Conservation (phyloP, 2,888 invertebrate genomes). For the Drosophila mulleri region DNA sequence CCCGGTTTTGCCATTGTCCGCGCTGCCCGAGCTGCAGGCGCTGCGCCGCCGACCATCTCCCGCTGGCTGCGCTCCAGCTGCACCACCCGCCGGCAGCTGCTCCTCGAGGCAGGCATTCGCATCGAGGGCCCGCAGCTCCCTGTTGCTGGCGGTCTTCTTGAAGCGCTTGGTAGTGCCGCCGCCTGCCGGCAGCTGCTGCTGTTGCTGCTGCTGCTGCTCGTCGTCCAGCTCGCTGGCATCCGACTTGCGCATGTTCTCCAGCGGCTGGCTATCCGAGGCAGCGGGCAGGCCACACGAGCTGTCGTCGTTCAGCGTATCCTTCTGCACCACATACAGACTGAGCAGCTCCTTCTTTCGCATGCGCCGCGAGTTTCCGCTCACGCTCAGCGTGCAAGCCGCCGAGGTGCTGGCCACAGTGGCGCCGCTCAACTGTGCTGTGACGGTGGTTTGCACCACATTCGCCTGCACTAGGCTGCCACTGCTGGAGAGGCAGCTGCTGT, state of each 20-base stretch:
- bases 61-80: slow-evolving; percentile 32
- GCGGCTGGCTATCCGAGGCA: slow-evolving; percentile 81
- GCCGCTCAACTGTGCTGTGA: slow-evolving; percentile 58
- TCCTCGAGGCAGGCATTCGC: slow-evolving; percentile 87
- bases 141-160: slow-evolving; percentile 85
- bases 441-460: slow-evolving; percentile 75
- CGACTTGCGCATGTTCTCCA: slow-evolving; percentile 91
- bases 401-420: slow-evolving; percentile 71
- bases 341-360: slow-evolving; percentile 96
- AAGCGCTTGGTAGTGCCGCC: slow-evolving; percentile 85
- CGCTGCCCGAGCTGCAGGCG: slow-evolving; percentile 85
- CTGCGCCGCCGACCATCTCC: slow-evolving; percentile 86
- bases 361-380: slow-evolving; percentile 88
- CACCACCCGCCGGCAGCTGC: slow-evolving; percentile 38
- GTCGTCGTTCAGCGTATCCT: slow-evolving; percentile 93
- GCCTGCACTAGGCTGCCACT: slow-evolving; percentile 68
- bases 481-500: slow-evolving; percentile 55
- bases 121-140: slow-evolving; percentile 89
- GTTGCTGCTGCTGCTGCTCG: slow-evolving; percentile 87
- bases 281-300: slow-evolving; percentile 86
- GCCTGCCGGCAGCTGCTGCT: slow-evolving; percentile 84
- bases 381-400: slow-evolving; percentile 27
- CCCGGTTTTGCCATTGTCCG: slow-evolving; percentile 79
- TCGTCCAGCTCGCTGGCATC: slow-evolving; percentile 94
- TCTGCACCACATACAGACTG: slow-evolving; percentile 92